Base-by-base conservation (phyloP, 2,888 invertebrate species). In the Noctua fimbriata region DNA sequence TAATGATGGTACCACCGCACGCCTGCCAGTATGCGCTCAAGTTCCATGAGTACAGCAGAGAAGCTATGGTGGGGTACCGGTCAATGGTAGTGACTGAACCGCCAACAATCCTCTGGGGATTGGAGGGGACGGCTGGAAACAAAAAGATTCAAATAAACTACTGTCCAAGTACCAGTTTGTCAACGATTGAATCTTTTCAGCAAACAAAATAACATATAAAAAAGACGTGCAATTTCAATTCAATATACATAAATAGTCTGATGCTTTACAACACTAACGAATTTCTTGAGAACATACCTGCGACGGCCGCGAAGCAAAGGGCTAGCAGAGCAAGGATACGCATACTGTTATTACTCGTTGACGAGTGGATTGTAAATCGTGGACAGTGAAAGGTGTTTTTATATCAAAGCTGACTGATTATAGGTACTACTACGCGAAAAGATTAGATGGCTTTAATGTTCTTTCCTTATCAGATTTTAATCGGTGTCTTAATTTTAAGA, bases 101-200 rank as follows among this genome's bases (percentile, higher is more conserved):
- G 6, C 93, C 93, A 21, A 93, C 89, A 44, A 93, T 93, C 76
- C 91, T 89, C 36, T 90, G 89, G 2, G 87, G 86, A 65, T 83
- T 81, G 10, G 69, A 66, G 12, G 88, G 89, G 12, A 79, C 84
- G 32, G 89, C 89, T 90, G 69, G 55, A 87, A 87, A 16, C 28
- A 1, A 73, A 41, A 73, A 9, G 60, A 60, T 60, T 60, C 16
- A 28, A 60, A n/a, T 60, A n/a, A 28, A 60, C 60, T n/a, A 58
- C 58, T 58, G 60, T 16, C 28, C 60, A 28, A n/a, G 6, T 16
- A 28, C 58, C 58, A 28, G 5, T 58, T 58, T 58, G n/a, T n/a
- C n/a, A 58, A 58, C 14, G n/a, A 58, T 58, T 58, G n/a, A 58
- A n/a, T 14, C n/a, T 58, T n/a, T 58, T 5, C 5, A n/a, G 24